phyloP scores from a whole-genome alignment of 2,888 invertebrate species.

The Allygus modestus region DNA sequence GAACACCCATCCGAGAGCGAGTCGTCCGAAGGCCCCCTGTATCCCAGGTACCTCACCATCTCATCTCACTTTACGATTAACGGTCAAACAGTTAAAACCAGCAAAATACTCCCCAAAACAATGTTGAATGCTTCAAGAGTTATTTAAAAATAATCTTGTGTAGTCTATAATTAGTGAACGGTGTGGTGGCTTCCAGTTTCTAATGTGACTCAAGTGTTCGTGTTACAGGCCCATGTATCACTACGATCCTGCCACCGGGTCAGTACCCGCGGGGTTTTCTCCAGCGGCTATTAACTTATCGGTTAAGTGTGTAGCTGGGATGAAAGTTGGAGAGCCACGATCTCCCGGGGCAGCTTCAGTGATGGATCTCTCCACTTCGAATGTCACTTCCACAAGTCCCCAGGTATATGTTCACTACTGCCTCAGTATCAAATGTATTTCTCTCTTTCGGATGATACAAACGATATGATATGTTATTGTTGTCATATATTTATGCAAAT shows the following conservation, averaged over 20 bases:
- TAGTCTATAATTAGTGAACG: not conserved
- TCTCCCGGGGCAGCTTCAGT: constrained; percentile 75
- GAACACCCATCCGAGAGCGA: constrained; percentile 81
- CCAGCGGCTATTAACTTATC: constrained; percentile 85
- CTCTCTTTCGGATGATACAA: not conserved
- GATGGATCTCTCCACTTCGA: constrained; percentile 92
- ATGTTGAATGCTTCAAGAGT: constrained; percentile 59
- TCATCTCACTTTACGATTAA: not conserved
- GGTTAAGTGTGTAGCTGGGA: constrained; percentile 88
- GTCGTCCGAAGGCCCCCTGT: constrained; percentile 83
- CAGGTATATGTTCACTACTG: constrained; percentile 78
- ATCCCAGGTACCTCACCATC: constrained; percentile 79
- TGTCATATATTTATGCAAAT: no score
- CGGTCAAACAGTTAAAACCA: not conserved
- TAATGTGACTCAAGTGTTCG: constrained; percentile 54
- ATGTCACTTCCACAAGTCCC: constrained; percentile 89
- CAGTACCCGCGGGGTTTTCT: constrained; percentile 85
- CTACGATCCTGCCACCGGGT: constrained; percentile 81
- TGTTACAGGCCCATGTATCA: constrained; percentile 86
- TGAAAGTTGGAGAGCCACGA: constrained; percentile 68
- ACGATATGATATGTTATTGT: no score
- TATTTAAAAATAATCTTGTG: not conserved
- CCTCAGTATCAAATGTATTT: constrained; percentile 40
- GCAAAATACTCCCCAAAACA: constrained; percentile 11
- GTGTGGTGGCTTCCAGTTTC: constrained; percentile 9